Base-by-base conservation (phyloP, 1,140 invertebrate species). In the Euwallacea similis region DNA sequence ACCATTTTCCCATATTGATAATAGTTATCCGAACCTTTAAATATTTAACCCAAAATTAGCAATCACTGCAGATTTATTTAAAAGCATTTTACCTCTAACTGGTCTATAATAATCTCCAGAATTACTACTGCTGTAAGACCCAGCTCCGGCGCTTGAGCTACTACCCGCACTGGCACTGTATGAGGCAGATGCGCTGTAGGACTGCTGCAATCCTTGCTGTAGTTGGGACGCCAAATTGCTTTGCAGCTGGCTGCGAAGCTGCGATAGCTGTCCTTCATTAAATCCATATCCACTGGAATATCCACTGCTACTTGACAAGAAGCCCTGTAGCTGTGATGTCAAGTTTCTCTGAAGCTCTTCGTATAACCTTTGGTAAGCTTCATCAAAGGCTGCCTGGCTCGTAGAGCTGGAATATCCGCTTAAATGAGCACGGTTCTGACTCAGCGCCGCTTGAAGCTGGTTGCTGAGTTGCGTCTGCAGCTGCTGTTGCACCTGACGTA, bases 281-380 rank as follows among this genome's bases (percentile, higher is more conserved):
- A 62, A 63, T 15, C 72, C 72, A 41, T 72, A 70, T 7, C 66
- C 62, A 11, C 62, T 72, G 16, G 73, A 73, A 42, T 73, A 74
- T 7, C 56, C 60, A 43, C 53, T 73, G 16, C 68, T 71, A 46
- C 70, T 67, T 33, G 56, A 7, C 53, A 21, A 7, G 47, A 72
- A 76, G 13, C 72, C 71, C 50, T 76, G 69, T 16, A 79, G 54
- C 70, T 79, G 73, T 60, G 66, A 44, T 2, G 78, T 78, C 7
- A 79, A 56, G 60, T 79, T 79, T 46, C 77, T 66, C 46, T 79
- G 75, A 2, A 79, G 59, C 47, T 79, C 77, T 46, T 75, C 73
- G 11, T 70, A 74, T 8, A 80, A 66, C 63, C 75, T 62, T 58
- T 76, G 60, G 11, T 78, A 71, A 7, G 74, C 69, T 66, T 71